Evolutionary conservation across 2,113 vertebrate genomes (phyloP).

Genomic region (Ariopsis seemanni): DNA sequence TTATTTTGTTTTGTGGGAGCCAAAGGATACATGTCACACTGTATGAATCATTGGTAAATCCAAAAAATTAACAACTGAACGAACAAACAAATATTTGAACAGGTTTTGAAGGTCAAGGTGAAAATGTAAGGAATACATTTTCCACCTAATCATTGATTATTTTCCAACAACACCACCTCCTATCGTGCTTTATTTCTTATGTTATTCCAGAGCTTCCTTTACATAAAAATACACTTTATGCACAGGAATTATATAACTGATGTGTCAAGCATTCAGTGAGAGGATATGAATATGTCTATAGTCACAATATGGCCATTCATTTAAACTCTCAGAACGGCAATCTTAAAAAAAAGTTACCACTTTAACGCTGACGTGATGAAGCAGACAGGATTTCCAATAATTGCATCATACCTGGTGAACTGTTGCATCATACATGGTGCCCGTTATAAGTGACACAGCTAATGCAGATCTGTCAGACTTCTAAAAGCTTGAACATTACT

Average conservation of each 20-base stretch:
- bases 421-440: background rate
- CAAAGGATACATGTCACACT: background rate
- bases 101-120: too few species aligned
- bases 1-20: background rate
- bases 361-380: background rate
- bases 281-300: background rate
- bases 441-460: background rate
- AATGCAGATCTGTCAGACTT: background rate
- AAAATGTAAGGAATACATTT: too few species aligned
- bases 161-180: background rate
- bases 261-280: background rate
- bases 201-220: background rate
- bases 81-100: background rate
- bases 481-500: background rate
- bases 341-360: background rate
- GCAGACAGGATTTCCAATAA: background rate
- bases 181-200: background rate
- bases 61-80: background rate
- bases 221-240: background rate
- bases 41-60: background rate
- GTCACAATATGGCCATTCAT: background rate
- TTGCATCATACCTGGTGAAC: conserved; percentile 3
- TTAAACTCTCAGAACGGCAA: background rate
- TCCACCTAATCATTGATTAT: background rate
- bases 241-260: background rate